Base-by-base conservation (phyloP, 2,888 invertebrate species). In the Phrixothrix hirtus region DNA sequence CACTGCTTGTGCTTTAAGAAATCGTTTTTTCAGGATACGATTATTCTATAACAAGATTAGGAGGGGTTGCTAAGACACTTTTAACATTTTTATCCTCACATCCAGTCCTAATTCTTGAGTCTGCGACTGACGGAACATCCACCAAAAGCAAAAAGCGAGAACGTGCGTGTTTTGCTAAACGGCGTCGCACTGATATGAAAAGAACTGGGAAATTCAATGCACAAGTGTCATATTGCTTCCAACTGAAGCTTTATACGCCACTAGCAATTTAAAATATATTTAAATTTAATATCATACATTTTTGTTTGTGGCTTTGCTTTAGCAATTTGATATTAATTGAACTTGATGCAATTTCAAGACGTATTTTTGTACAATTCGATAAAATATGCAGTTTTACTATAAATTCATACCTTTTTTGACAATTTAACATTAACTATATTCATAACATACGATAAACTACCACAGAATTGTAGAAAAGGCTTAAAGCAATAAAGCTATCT, bases 161-260 rank as follows among this genome's bases (percentile, higher is more conserved):
- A 55, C 54, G 54, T 55, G 54, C 42, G 43, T 55, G 49, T 45
- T 49, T 55, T 49, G 47, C 44, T 48, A 48, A 54, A 44, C 46
- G 48, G 17, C 34, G 32, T 26, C 52, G 37, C 36, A 47, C 46
- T 45, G 47, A 47, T 46, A 43, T 43, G 52, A 47, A 51, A 47
- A 43, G 42, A 46, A 31, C 42, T 31, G 36, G 37, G 52, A 46
- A 47, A 47, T 53, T 46, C 52, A 53, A 53, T 53, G 41, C 47
- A 47, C 46, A 47, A 47, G 52, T 47, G 47, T 53, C 47, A 46
- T 43, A 47, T 53, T 53, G n/a, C n/a, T n/a, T n/a, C n/a, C n/a
- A n/a, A n/a, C n/a, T n/a, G n/a, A n/a, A n/a, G n/a, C n/a, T n/a
- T n/a, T n/a, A n/a, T n/a, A n/a, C n/a, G n/a, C n/a, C n/a, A n/a